These are phyloP conservation scores for Macrocentrus cingulum DNA, from an alignment of 1,140 invertebrate genomes.

Conservation along the genomic window DNA sequence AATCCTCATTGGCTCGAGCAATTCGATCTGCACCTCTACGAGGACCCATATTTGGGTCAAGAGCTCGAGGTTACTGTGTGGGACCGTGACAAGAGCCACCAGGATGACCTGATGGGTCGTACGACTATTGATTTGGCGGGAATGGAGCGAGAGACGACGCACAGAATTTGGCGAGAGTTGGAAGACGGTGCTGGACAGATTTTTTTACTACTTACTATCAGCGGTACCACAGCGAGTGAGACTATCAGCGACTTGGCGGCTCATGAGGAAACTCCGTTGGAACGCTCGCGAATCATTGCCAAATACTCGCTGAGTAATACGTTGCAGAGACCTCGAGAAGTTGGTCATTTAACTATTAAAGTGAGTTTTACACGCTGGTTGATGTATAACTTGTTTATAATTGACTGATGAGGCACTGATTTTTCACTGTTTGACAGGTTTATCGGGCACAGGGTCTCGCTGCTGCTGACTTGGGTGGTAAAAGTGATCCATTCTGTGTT, in stretches of 20 bases:
- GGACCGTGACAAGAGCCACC: conserved; percentile 81
- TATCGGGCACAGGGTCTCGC: conserved; percentile 86
- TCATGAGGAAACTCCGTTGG: conserved; percentile 77
- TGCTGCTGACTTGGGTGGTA: conserved; percentile 88
- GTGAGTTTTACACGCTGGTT: conserved; percentile 39
- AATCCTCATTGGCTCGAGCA: conserved; percentile 94
- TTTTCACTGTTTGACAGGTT: conserved; percentile 52
- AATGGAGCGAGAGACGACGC: conserved; percentile 88
- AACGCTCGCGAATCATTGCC: conserved; percentile 66
- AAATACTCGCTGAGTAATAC: conserved; percentile 74
- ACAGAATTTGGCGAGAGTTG: conserved; percentile 83
- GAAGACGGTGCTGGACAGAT: conserved; percentile 89
- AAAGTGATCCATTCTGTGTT: conserved; percentile 97
- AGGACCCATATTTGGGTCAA: conserved; percentile 79
- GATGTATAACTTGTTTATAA: not conserved
- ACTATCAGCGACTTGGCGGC: conserved; percentile 87
- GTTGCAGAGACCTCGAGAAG: conserved; percentile 77
- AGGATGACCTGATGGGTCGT: conserved; percentile 86
- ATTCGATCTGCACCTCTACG: conserved; percentile 95
- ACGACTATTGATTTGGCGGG: conserved; percentile 82
- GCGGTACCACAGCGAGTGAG: conserved; percentile 88
- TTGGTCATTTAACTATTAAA: conserved; percentile 87
- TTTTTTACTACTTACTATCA: conserved; percentile 89
- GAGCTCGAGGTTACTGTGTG: conserved; percentile 87
- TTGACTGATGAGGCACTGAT: conserved; percentile 19